Base-by-base conservation (phyloP, 2,797 vertebrate species). In the Dallia pectoralis region DNA sequence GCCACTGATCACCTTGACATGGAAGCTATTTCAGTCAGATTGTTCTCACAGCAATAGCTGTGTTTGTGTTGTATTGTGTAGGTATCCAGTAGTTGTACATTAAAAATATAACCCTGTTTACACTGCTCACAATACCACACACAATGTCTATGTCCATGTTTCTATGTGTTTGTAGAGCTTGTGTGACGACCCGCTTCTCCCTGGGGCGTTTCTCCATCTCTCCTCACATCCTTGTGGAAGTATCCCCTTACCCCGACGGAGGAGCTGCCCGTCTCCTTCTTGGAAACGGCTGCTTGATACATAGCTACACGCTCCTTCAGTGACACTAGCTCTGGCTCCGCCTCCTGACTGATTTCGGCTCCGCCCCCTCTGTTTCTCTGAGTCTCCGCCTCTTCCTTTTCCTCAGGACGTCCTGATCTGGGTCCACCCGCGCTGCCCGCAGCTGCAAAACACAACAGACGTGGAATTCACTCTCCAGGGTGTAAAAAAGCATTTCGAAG, bases 211-310 rank as follows among this genome's bases (percentile, higher is more conserved):
- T 29, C 9, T 1, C 67, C 67, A 0, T 74, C 73, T 81, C 65
- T 14, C 0, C 4, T 75, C 74, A 81, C 74, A 29, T 29, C 40
- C 72, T 5, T 5, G 76, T 74, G 78, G 75, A 79, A 73, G 85
- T 73, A 65, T 85, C 40, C 30, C 70, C 89, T 88, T 89, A 93
- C 91, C 90, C 77, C 86, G 36, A 84, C 79, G 81, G 92, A 88
- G 19, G 75, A 72, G 74, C 74, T 87, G 79, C 86, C 83, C 66
- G 69, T 84, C 47, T 95, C 93, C 61, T 86, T 93, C 86, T 90
- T 92, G 56, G 93, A 95, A 77, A 93, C 87, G 9, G 97, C 96
- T 40, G 91, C 93, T 85, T 95, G 93, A 81, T 96, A 96, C 81
- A 91, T 86, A 0, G 92, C 94, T 93, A 95, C 88, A 71, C 95